Conservation (phyloP, 2,797 vertebrate genomes). For the Melanotaenia trifasciata region DNA sequence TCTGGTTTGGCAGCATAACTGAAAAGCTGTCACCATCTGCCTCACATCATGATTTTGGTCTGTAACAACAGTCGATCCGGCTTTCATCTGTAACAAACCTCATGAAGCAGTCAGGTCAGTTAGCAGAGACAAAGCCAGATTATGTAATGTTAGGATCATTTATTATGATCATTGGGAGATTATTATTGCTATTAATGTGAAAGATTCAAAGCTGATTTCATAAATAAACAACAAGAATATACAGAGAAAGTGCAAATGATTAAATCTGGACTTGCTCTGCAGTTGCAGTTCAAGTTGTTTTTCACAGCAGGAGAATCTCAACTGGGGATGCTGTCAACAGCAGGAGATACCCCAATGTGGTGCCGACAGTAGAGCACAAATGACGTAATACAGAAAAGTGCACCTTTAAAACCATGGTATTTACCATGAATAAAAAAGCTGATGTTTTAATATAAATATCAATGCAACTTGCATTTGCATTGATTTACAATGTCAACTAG, state of each 20-base stretch:
- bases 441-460: too few species aligned
- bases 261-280: background rate
- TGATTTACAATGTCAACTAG: too few species aligned
- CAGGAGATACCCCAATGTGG: too few species aligned
- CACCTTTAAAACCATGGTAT: too few species aligned
- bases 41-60: background rate
- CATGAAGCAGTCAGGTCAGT: too few species aligned
- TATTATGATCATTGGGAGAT: background rate
- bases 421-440: too few species aligned
- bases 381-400: background rate
- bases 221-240: background rate
- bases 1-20: too few species aligned
- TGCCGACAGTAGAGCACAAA: background rate
- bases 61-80: background rate
- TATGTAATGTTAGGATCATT: background rate
- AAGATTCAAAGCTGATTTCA: background rate
- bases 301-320: background rate
- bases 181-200: background rate
- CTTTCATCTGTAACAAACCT: background rate
- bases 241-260: background rate
- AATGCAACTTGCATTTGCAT: too few species aligned
- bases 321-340: background rate
- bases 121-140: background rate
- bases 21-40: background rate
- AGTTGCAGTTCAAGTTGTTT: background rate